phyloP scores from a whole-genome alignment of 1,140 invertebrate genomes.

The Heliconius nattereri region DNA sequence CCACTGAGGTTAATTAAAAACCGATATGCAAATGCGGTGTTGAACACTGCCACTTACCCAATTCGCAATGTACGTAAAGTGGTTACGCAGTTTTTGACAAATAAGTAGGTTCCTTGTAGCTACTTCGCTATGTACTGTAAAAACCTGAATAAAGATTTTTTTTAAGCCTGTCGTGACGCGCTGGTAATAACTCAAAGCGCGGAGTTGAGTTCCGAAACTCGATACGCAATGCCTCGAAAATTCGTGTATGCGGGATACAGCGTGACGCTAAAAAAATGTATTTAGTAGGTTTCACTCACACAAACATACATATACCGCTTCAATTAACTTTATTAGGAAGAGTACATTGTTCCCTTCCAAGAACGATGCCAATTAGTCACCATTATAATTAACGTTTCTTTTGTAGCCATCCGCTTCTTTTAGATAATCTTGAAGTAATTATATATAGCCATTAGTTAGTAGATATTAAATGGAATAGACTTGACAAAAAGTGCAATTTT shows the following conservation, averaged over 20 bases:
- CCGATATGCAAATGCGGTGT: too few relatives aligned
- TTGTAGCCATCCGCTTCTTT: neutral
- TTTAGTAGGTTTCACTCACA: slow-evolving; percentile 9
- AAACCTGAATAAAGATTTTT: too few relatives aligned
- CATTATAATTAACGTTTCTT: slow-evolving; percentile 4
- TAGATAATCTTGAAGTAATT: neutral
- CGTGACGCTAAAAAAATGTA: neutral
- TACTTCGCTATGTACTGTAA: too few relatives aligned
- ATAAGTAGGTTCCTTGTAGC: neutral
- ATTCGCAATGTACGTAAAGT: too few relatives aligned
- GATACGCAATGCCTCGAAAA: too few relatives aligned
- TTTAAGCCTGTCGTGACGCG: too few relatives aligned
- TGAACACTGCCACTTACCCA: too few relatives aligned
- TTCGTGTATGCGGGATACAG: too few relatives aligned
- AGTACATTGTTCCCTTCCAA: slow-evolving; percentile 21
- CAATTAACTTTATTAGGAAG: slow-evolving; percentile 27
- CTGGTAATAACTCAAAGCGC: too few relatives aligned
- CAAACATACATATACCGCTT: slow-evolving; percentile 2
- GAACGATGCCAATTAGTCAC: slow-evolving; percentile 11
- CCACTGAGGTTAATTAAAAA: too few relatives aligned
- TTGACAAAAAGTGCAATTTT: neutral
- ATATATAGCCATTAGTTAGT: neutral
- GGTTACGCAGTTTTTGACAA: neutral
- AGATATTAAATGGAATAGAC: neutral
- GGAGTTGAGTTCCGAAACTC: too few relatives aligned